These are phyloP conservation scores for Rhodophaea formosa DNA, from an alignment of 2,888 invertebrate genomes.

Conservation along the genomic window DNA sequence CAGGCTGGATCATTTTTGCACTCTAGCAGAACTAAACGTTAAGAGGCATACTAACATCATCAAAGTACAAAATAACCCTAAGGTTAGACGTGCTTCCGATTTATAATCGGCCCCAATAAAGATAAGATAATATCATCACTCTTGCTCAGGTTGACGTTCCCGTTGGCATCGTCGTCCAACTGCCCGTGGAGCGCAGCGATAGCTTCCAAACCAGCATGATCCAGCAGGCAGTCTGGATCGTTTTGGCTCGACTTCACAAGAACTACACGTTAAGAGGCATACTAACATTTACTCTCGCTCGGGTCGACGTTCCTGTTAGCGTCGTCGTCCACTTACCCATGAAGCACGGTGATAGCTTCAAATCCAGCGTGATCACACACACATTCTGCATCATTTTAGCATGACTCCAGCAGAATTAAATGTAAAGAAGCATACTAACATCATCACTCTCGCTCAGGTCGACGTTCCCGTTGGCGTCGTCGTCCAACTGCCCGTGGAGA, in stretches of 20 bases:
- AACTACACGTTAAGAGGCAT: no score
- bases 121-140: no score
- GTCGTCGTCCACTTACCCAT: no score
- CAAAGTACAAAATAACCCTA: no score
- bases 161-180: conserved; percentile 98
- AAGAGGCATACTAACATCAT: conserved; percentile 90
- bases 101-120: no score
- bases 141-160: conserved; percentile 97
- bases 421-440: conserved; percentile 85
- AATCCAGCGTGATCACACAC: conserved; percentile 92
- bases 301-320: no score
- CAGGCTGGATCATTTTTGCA: no score
- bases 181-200: conserved; percentile 95
- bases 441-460: conserved; percentile 98
- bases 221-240: conserved; percentile 89
- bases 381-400: no score
- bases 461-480: conserved; percentile 98
- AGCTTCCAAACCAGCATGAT: conserved; percentile 94
- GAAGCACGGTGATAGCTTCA: conserved; percentile 94
- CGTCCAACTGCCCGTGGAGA: conserved; percentile 96
- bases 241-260: conserved; percentile 81
- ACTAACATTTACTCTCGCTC: no score
- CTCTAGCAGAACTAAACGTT: no score
- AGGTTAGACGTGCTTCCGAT: no score
- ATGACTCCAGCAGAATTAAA: no score